Evolutionary conservation across 92 coral and sea anemone species (phyloP).

Genomic region (Muricea muricata): DNA sequence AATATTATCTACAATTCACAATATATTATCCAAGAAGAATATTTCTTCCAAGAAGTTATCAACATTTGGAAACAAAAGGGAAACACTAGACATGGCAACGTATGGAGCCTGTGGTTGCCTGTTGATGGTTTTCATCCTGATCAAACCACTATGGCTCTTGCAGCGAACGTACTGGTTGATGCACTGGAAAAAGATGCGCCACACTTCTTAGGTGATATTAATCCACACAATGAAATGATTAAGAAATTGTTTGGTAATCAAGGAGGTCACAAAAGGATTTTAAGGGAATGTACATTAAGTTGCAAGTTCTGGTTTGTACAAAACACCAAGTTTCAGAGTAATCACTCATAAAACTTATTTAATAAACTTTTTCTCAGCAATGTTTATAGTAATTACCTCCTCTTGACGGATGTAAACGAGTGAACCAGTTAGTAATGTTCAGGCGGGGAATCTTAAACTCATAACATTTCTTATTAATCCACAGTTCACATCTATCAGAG

Average conservation of each 20-base stretch:
- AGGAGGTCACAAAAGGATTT: conserved; percentile 88
- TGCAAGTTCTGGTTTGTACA: too few relatives aligned
- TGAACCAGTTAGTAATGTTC: too few relatives aligned
- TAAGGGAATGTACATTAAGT: neutral
- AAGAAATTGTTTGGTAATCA: conserved; percentile 81
- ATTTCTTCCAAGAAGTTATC: conserved; percentile 16
- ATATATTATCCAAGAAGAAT: too few relatives aligned
- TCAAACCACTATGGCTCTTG: conserved; percentile 68
- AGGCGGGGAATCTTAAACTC: too few relatives aligned
- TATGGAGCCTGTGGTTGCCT: conserved; percentile 94
- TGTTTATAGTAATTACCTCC: too few relatives aligned
- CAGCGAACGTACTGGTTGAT: conserved; percentile 74
- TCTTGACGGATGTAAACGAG: too few relatives aligned
- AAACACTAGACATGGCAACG: conserved; percentile 88
- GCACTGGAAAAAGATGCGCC: conserved; percentile 75
- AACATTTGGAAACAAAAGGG: conserved; percentile 20
- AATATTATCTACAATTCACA: too few relatives aligned
- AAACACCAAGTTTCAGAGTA: too few relatives aligned
- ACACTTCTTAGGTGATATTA: conserved; percentile 82
- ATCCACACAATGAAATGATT: conserved; percentile 82
- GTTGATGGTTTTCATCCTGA: conserved; percentile 96
- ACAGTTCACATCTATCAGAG: too few relatives aligned
- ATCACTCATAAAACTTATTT: too few relatives aligned
- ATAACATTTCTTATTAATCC: too few relatives aligned
- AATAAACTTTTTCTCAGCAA: too few relatives aligned